Evolutionary conservation across 1,140 invertebrate genomes (phyloP).

Genomic region (Conus betulinus): DNA sequence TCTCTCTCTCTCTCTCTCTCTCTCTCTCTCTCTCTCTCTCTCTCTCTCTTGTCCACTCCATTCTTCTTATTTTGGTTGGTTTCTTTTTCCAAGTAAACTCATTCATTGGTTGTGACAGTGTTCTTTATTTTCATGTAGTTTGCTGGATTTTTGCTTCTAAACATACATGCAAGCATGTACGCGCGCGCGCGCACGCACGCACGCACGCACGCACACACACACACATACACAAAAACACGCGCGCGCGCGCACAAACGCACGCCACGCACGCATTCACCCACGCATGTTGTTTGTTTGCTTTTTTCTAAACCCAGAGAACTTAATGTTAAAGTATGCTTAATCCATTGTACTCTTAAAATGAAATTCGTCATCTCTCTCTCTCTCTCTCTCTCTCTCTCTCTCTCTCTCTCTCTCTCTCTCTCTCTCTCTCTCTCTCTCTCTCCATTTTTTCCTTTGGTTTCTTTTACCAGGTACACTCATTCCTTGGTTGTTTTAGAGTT

Average conservation of each 20-base stretch:
- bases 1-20: background rate
- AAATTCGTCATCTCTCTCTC: background rate
- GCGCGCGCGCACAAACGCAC: too few species aligned
- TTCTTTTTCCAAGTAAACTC: background rate
- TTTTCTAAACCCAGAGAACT: background rate
- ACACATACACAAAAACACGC: too few species aligned
- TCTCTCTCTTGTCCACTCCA: background rate
- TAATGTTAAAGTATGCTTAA: background rate
- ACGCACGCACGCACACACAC: too few species aligned
- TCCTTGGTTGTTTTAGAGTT: background rate
- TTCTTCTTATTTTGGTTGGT: too few species aligned
- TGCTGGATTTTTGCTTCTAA: background rate
- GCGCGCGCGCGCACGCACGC: too few species aligned
- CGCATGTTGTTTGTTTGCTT: background rate
- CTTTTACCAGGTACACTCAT: background rate
- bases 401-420: conserved; percentile 1
- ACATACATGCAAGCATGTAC: background rate
- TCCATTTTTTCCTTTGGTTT: background rate
- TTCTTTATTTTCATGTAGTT: background rate
- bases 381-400: conserved; percentile 7
- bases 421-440: background rate
- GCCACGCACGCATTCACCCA: too few species aligned
- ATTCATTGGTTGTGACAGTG: background rate
- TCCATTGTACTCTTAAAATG: background rate
- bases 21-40: background rate